Percentiles rank a stretch among this genome's conserved stretches.
These are phyloP conservation scores for Luperina testacea DNA, from an alignment of 2,888 invertebrate species.

Conservation along the genomic window DNA sequence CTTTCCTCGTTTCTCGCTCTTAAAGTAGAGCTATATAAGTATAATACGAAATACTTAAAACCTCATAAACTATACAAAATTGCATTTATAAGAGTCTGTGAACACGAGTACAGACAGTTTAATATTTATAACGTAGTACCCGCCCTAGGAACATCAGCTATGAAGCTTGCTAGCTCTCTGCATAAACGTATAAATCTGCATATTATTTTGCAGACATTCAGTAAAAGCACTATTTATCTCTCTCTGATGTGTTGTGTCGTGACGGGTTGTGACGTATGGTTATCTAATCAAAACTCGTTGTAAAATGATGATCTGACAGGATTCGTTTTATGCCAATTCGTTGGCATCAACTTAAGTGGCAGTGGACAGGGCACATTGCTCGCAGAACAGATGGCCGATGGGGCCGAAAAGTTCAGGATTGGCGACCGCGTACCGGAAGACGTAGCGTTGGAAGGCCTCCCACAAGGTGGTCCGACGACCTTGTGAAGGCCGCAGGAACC, in stretches of 20 bases:
- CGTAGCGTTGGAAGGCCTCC: too few relatives aligned
- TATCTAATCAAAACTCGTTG: neutral
- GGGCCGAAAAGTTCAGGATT: too few relatives aligned
- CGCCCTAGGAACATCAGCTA: neutral
- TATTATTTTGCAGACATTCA: neutral
- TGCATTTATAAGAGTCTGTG: conserved; percentile 1
- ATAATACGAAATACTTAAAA: conserved; percentile 6
- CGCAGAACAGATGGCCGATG: too few relatives aligned
- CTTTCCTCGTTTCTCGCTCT: neutral
- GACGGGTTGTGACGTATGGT: too few relatives aligned
- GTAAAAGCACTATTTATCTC: neutral
- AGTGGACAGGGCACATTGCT: too few relatives aligned
- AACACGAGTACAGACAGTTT: neutral
- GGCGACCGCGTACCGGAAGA: too few relatives aligned
- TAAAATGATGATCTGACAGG: neutral
- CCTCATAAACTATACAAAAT: conserved; percentile 39
- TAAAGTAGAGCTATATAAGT: neutral
- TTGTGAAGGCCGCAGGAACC: too few relatives aligned
- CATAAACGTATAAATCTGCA: conserved; percentile 7
- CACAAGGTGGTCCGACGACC: too few relatives aligned
- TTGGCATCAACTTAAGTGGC: too few relatives aligned
- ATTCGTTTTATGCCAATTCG: neutral
- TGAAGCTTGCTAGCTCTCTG: conserved; percentile 17
- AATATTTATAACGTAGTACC: conserved; percentile 19
- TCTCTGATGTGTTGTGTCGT: neutral